Conservation (phyloP, 1,140 invertebrate genomes). For the Maniola jurtina region DNA sequence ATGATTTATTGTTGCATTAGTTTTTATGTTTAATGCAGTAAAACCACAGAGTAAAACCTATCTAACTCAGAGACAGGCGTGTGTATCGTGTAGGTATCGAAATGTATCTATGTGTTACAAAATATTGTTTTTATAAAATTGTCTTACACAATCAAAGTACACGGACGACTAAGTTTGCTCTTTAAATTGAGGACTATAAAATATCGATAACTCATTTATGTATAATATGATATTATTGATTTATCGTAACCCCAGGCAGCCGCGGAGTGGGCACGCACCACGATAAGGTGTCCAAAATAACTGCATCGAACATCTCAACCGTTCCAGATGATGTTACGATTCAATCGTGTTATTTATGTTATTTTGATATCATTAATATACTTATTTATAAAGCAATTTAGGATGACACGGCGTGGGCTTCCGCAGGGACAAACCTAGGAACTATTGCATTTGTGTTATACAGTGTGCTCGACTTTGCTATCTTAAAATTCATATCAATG, state of each 20-base stretch:
- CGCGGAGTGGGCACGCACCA: conserved; percentile 49
- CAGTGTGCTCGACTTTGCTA: background rate
- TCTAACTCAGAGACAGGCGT: conserved; percentile 20
- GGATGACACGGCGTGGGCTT: background rate
- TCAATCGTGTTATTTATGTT: conserved; percentile 43
- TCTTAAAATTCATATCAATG: no score
- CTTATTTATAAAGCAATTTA: conserved; percentile 3
- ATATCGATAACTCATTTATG: conserved; percentile 58
- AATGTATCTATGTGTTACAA: conserved; percentile 13
- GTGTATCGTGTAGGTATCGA: background rate
- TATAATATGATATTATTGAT: conserved; percentile 63
- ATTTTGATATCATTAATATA: conserved; percentile 9
- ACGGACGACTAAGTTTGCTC: conserved; percentile 15
- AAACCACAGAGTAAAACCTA: no score
- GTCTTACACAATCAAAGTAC: conserved; percentile 25
- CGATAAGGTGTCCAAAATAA: conserved; percentile 74
- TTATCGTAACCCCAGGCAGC: conserved; percentile 58
- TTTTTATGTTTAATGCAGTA: conserved; percentile 23
- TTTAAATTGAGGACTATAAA: conserved; percentile 39
- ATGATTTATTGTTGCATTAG: conserved; percentile 15
- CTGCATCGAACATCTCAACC: conserved; percentile 56
- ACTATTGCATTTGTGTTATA: background rate
- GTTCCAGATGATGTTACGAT: conserved; percentile 53
- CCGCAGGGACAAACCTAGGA: background rate
- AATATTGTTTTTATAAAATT: conserved; percentile 23